A percentile compares a stretch with the other conserved stretches of the same genome.
Evolutionary conservation across 1,140 invertebrate genomes (phyloP).

Genomic region (Berghia stephanieae): DNA sequence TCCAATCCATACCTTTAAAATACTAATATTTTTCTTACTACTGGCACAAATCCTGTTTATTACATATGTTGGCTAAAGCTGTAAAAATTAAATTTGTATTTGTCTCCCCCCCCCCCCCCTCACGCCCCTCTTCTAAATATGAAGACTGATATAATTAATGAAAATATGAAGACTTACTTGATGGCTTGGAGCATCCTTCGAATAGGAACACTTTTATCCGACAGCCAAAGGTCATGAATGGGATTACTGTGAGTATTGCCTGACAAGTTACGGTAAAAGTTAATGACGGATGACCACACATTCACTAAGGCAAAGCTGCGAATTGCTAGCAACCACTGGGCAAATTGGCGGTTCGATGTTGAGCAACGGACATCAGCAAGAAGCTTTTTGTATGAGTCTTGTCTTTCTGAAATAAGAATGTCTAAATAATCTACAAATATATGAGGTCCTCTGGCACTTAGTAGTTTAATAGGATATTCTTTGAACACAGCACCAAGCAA

Average conservation of each 20-base stretch:
- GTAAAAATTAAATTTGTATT: too few species aligned
- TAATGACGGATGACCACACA: slow-evolving; percentile 61
- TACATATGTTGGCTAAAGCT: too few species aligned
- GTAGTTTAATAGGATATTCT: slow-evolving; percentile 62
- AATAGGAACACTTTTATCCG: slow-evolving; percentile 41
- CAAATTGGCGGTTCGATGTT: slow-evolving; percentile 62
- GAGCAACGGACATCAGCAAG: slow-evolving; percentile 64
- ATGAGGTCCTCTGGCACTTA: slow-evolving; percentile 55
- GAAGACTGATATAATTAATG: too few species aligned
- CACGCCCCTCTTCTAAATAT: too few species aligned
- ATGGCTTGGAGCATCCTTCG: slow-evolving; percentile 53
- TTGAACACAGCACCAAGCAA: slow-evolving; percentile 60
- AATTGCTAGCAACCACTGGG: slow-evolving; percentile 62
- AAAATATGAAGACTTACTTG: slow-evolving; percentile 36
- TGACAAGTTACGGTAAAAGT: slow-evolving; percentile 61
- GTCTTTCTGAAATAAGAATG: slow-evolving; percentile 59
- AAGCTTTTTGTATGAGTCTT: slow-evolving; percentile 57
- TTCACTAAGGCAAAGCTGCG: slow-evolving; percentile 63
- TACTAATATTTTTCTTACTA: too few species aligned
- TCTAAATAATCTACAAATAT: slow-evolving; percentile 64
- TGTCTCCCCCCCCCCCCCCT: too few species aligned
- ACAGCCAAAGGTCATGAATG: slow-evolving; percentile 26
- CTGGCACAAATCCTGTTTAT: too few species aligned
- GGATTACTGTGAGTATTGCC: slow-evolving; percentile 34
- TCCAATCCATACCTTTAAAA: neutral